phyloP scores from a whole-genome alignment of 2,113 vertebrate genomes.

The Chiloscyllium plagiosum region DNA sequence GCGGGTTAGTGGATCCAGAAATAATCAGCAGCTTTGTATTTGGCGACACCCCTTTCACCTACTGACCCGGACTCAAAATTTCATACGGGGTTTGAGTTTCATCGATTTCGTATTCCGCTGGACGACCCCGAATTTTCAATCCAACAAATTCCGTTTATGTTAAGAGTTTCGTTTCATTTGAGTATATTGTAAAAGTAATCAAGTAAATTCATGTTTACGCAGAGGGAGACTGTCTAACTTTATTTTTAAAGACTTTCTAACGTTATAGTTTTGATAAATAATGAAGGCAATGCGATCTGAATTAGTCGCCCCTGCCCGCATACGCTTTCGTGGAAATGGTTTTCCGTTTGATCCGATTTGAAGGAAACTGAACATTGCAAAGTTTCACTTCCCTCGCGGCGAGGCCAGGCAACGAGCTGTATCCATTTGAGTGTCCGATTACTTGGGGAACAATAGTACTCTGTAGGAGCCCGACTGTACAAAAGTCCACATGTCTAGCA shows the following conservation, averaged over 20 bases:
- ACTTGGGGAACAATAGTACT: slow-evolving; percentile 78
- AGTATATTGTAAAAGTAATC: not conserved
- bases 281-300: not conserved
- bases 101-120: not conserved
- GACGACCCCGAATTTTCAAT: not conserved
- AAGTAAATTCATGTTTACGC: not conserved
- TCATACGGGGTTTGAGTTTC: not conserved
- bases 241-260: not conserved
- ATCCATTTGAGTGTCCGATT: slow-evolving; percentile 80
- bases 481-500: slow-evolving; percentile 76
- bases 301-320: not conserved
- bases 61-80: not conserved
- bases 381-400: slow-evolving; percentile 45
- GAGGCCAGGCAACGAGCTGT: slow-evolving; percentile 51
- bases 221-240: not conserved
- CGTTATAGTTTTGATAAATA: not conserved
- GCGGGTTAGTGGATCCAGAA: not conserved
- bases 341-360: slow-evolving; percentile 35
- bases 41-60: not conserved
- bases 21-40: not conserved
- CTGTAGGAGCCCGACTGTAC: slow-evolving; percentile 67
- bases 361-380: not conserved
- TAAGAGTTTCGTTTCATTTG: not conserved
- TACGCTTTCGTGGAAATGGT: slow-evolving; percentile 17
- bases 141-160: not conserved